Evolutionary conservation across 2,888 invertebrate genomes (phyloP), one percentile per base, ranked within the genome.

Genomic region (Nesidiocoris tenuis): DNA sequence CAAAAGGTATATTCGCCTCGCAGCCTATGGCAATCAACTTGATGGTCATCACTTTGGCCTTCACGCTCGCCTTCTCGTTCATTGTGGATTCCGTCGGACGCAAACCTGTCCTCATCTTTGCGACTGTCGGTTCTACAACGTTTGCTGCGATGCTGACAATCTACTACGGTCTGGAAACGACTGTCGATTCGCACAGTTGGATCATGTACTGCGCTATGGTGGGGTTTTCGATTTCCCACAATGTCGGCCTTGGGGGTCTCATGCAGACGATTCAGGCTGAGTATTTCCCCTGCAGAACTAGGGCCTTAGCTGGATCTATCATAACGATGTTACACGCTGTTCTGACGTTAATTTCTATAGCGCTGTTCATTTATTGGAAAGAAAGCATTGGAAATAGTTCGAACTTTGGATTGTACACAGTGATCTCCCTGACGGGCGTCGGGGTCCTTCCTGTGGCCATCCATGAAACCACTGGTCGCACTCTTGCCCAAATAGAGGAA

Each of bases 381-480:
- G 76, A 76, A 19, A 61, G 55, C 16, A 5, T 71, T 3, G 79
- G 79, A 9, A 67, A 72, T 25, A 77, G 74, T 25, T 54, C 67
- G 55, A 75, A 77, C 57, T 79, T 63, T 64, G 54, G 57, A 2
- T 59, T 76, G 24, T 78, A 68, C 65, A 64, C 71, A 2, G 9
- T 74, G 19, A 59, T 75, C 54, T 77, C 76, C 19, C 23, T 79
- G 0, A 22, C 77, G 16, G 79, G 78, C 16, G 54, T 68, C 19
- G 54, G 72, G n/a, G 61, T 77, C 3, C 68, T 79, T n/a, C 77
- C 77, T 54, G 23, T 76, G 9, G 68, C 66, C 12, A 64, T 76
- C 21, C 90, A 90, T 1, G 91, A 91, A 83, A 90, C 91, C 0
- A 90, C 89, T 82, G 89, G 90, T 76, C 90, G 89, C 81, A 89